Base-by-base conservation (phyloP, 2,888 invertebrate genomes). In the Euzophera pinguis region DNA sequence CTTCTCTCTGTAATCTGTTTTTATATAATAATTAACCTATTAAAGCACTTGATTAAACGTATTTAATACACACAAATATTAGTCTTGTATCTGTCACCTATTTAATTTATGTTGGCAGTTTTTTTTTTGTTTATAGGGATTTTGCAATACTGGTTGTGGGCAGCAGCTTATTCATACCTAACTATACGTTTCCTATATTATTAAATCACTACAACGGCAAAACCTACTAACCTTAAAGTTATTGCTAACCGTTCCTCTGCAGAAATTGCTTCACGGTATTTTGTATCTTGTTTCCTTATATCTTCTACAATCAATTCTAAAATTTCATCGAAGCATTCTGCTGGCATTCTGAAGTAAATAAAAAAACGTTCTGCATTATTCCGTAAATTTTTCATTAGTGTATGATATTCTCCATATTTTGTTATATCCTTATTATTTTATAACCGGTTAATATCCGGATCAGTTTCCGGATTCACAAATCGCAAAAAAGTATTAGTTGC, bases 261-360 rank as follows among this genome's bases (percentile, higher is more conserved):
- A 52, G 53, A 51, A 49, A 56, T 56, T 48, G 56, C 53, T 45
- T 53, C 41, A 29, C 56, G 51, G 45, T 49, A 56, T 42, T 55
- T 55, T 43, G 56, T 53, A 52, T 53, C 53, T 56, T 53, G 53
- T 53, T 56, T 53, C 52, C 42, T 52, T 53, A 56, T 56, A 45
- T 53, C 53, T 52, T 37, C 45, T 22, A 39, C 39, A 47, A 52
- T 52, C 52, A 52, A 35, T 32, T 42, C 43, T 42, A 51, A 42
- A 32, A 43, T 43, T 42, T 42, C 51, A 51, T 13, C 16, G 13
- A 22, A 22, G 5, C 22, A 22, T 22, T 22, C 22, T 22, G 27
- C 50, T 50, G 50, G 50, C 50, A 50, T 50, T 50, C 50, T 50
- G 41, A 50, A 50, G 42, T 50, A 50, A 41, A 50, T 50, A 50